Evolutionary conservation across 1,140 invertebrate species (phyloP).

Genomic region (Drosophila navojoa): DNA sequence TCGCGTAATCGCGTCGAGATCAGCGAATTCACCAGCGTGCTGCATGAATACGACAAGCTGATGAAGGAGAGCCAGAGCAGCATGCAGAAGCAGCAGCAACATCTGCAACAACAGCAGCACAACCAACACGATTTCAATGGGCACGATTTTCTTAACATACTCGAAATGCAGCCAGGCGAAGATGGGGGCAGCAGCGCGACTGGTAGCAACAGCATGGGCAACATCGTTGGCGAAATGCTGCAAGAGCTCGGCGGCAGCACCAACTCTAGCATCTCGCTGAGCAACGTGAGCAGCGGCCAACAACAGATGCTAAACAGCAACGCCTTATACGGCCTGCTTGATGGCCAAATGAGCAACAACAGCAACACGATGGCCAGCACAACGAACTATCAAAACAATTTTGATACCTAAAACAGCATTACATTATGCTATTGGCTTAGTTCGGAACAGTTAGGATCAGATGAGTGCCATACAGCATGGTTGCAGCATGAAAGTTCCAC

Average conservation of each 20-base stretch:
- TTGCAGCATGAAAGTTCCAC: background rate
- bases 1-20: slow-evolving; percentile 73
- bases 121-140: slow-evolving; percentile 67
- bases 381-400: slow-evolving; percentile 25
- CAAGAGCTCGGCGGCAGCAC: slow-evolving; percentile 63
- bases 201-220: slow-evolving; percentile 58
- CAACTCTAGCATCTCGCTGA: slow-evolving; percentile 56
- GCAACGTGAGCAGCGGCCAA: slow-evolving; percentile 35
- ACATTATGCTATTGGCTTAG: background rate
- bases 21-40: slow-evolving; percentile 71
- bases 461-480: background rate
- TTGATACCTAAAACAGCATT: slow-evolving; percentile 5
- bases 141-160: slow-evolving; percentile 74
- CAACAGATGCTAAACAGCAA: slow-evolving; percentile 48
- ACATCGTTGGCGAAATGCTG: slow-evolving; percentile 64
- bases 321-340: slow-evolving; percentile 49
- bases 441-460: background rate
- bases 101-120: slow-evolving; percentile 47
- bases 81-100: slow-evolving; percentile 71
- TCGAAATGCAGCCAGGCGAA: slow-evolving; percentile 50
- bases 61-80: slow-evolving; percentile 82
- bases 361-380: slow-evolving; percentile 44
- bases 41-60: slow-evolving; percentile 79
- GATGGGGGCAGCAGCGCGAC: slow-evolving; percentile 52
- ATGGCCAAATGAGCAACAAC: slow-evolving; percentile 45